Evolutionary conservation across 1,140 invertebrate species (phyloP), one percentile per base, ranked within the genome.

Genomic region (Drosophila setifemur): DNA sequence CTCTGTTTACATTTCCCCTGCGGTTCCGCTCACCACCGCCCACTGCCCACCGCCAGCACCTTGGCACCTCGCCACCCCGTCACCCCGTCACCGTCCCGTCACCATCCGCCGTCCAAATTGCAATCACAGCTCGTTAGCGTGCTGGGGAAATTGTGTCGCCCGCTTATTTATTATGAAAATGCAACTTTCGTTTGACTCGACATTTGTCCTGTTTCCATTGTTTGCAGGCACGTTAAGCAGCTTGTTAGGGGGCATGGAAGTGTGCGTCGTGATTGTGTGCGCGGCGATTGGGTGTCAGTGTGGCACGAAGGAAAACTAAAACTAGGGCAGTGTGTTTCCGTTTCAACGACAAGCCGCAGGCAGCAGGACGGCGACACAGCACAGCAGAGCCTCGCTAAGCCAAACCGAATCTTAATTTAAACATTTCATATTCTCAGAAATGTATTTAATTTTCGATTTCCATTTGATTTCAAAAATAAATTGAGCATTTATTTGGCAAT

Each of bases 301-400:
- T 44, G 40, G 21, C 26, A 66, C 39, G 66, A 64, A 58, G 70
- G 54, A 42, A 60, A 83, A 77, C 66, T 86, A 44, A 74, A 89
- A 89, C 67, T 89, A 88, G 88, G 88, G 79, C 87, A 89, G 70
- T 89, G 87, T 89, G 88, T 78, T 89, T 89, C 68, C 71, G 49
- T 83, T 68, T 85, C 60, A 63, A 68, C 63, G 71, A 73, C 70
- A 85, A 43, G 74, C 71, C 76, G 50, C 77, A 64, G 43, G 58
- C 40, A 39, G 43, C 45, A 49, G 57, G 25, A 63, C 60, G 48
- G 39, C 39, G 39, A 49, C 60, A 21, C 54, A 57, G 50, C 25
- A 68, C 33, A 49, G 52, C 72, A 68, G 33, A 55, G 44, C 61
- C 66, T 47, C 40, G 18, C 70, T 42, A 57, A 19, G 14, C 12